These are phyloP conservation scores for Eupithecia inturbata DNA, from an alignment of 2,888 invertebrate genomes.

Conservation along the genomic window DNA sequence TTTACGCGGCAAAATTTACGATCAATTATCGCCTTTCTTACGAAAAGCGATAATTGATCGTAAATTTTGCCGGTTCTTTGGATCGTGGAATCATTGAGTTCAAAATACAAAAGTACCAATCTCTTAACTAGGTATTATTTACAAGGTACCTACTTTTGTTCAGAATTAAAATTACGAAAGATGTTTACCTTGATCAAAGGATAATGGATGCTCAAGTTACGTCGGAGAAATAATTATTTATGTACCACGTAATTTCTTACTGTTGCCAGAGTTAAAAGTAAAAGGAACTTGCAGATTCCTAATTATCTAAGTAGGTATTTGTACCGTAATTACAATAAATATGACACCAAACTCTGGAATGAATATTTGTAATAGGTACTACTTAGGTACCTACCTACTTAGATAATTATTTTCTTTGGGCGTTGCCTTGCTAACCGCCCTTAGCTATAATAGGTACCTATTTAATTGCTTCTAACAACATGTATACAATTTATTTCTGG, in stretches of 20 bases:
- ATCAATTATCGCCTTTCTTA: too few species aligned
- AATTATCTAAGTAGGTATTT: not conserved
- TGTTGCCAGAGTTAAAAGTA: not conserved
- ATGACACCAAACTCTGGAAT: not conserved
- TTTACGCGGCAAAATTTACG: too few species aligned
- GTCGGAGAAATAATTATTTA: constrained; percentile 4
- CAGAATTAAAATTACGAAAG: not conserved
- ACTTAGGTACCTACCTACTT: not conserved
- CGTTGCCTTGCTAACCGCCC: not conserved
- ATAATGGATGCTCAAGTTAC: constrained; percentile 14
- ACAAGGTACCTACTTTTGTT: constrained; percentile 3
- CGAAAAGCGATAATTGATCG: not conserved
- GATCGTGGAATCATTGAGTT: not conserved
- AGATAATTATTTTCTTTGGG: not conserved
- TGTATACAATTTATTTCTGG: constrained; percentile 20
- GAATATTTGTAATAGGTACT: too few species aligned
- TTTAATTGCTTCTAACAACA: constrained; percentile 10
- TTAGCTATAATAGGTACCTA: not conserved
- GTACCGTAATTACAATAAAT: not conserved
- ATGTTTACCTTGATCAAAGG: constrained; percentile 2
- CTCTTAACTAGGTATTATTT: not conserved
- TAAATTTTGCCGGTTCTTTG: not conserved
- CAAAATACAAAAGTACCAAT: constrained; percentile 1
- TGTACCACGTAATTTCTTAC: not conserved
- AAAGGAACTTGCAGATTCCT: not conserved